A percentile compares a stretch with the other conserved stretches of the same genome.
phyloP scores from a whole-genome alignment of 2,888 invertebrate genomes.

The Altica lythri region DNA sequence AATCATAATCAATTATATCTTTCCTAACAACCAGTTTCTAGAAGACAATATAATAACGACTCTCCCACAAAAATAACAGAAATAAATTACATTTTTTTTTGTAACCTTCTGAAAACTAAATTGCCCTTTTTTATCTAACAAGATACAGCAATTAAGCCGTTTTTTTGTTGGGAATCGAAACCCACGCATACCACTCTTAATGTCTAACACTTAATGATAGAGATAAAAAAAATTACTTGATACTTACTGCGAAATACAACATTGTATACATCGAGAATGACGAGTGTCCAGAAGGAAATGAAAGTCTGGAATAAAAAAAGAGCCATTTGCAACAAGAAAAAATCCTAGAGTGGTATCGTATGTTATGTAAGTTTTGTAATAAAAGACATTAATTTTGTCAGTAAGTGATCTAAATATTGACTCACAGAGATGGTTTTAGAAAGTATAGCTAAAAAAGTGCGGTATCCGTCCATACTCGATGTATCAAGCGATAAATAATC shows the following conservation, averaged over 20 bases:
- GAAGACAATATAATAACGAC: too few species aligned
- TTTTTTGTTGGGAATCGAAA: background rate
- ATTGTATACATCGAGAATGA: conserved; percentile 87
- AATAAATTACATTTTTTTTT: conserved; percentile 10
- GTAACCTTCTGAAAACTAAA: conserved; percentile 15
- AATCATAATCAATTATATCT: too few species aligned
- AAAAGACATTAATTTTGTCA: too few species aligned
- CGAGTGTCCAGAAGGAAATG: conserved; percentile 91
- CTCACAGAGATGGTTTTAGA: too few species aligned
- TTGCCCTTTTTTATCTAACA: background rate
- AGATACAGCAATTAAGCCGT: background rate
- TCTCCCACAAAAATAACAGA: background rate
- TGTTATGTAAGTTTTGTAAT: conserved; percentile 7
- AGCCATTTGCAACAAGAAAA: conserved; percentile 3
- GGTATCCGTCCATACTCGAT: too few species aligned
- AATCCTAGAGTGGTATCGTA: conserved; percentile 13
- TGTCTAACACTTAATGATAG: conserved; percentile 6
- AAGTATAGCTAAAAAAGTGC: too few species aligned
- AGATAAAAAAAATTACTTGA: conserved; percentile 1
- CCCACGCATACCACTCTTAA: background rate
- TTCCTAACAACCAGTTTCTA: too few species aligned
- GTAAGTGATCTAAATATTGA: too few species aligned
- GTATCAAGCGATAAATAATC: too few species aligned
- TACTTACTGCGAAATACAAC: conserved; percentile 83
- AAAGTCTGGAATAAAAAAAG: conserved; percentile 63